Evolutionary conservation across 2,797 vertebrate genomes (phyloP).

Genomic region (Manis javanica): DNA sequence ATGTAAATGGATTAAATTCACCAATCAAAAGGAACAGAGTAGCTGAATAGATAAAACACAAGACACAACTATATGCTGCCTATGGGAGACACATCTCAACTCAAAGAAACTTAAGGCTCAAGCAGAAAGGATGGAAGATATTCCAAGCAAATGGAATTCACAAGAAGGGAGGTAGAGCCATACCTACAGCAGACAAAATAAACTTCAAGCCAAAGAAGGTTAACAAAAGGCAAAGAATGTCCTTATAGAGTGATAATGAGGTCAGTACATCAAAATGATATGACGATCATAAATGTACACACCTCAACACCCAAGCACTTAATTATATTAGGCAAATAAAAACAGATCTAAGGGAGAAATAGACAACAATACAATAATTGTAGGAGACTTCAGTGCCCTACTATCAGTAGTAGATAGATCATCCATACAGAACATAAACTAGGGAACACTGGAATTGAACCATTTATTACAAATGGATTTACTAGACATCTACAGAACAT

Average conservation of each 20-base stretch:
- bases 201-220: background rate
- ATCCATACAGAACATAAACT: background rate
- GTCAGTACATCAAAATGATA: background rate
- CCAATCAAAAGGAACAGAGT: background rate
- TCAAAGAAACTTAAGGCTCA: background rate
- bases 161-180: background rate
- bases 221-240: background rate
- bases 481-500: background rate
- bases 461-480: background rate
- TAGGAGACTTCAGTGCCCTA: background rate
- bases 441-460: background rate
- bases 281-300: background rate
- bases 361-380: background rate
- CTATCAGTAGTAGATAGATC: background rate
- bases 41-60: background rate
- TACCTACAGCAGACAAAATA: background rate
- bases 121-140: background rate
- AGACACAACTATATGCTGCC: background rate
- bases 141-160: background rate
- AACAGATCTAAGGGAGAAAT: background rate
- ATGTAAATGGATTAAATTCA: background rate
- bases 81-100: background rate
- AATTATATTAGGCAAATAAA: background rate
- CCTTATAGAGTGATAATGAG: background rate
- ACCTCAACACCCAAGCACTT: background rate